Evolutionary conservation across 2,888 invertebrate genomes (phyloP).

Genomic region (Tridacna gigas): DNA sequence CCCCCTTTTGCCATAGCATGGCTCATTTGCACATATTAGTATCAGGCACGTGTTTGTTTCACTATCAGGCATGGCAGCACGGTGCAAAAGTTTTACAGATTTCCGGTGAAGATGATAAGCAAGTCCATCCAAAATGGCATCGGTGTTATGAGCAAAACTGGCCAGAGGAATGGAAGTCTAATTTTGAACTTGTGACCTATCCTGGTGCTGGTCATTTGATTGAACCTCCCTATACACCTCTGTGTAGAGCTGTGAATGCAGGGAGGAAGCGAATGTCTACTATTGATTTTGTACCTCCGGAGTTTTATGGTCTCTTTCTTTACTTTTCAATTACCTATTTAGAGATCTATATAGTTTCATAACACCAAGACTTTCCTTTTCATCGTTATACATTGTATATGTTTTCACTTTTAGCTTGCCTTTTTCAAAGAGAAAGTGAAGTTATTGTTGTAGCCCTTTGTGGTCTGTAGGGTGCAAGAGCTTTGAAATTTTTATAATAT

Average conservation of each 20-base stretch:
- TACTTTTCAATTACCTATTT: too few relatives aligned
- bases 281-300: conserved; percentile 37
- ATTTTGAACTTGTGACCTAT: conserved; percentile 40
- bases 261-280: conserved; percentile 39
- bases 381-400: too few relatives aligned
- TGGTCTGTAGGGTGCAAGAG: too few relatives aligned
- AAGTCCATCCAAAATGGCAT: conserved; percentile 49
- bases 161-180: conserved; percentile 41
- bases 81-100: conserved; percentile 56
- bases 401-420: too few relatives aligned
- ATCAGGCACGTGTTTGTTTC: neutral
- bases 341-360: too few relatives aligned
- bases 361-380: too few relatives aligned
- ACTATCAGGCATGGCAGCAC: conserved; percentile 59
- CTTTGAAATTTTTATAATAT: too few relatives aligned
- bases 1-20: too few relatives aligned
- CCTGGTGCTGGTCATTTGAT: conserved; percentile 59
- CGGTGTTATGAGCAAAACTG: conserved; percentile 29
- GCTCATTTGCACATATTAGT: too few relatives aligned
- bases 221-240: conserved; percentile 56
- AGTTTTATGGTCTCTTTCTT: conserved; percentile 39
- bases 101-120: conserved; percentile 56
- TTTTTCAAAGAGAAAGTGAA: too few relatives aligned
- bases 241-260: conserved; percentile 22
- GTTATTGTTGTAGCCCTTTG: too few relatives aligned